Evolutionary conservation across 2,113 vertebrate species (phyloP), one percentile per base, ranked within the genome.

Genomic region (rabbit (Oryctolagus cuniculus)): DNA sequence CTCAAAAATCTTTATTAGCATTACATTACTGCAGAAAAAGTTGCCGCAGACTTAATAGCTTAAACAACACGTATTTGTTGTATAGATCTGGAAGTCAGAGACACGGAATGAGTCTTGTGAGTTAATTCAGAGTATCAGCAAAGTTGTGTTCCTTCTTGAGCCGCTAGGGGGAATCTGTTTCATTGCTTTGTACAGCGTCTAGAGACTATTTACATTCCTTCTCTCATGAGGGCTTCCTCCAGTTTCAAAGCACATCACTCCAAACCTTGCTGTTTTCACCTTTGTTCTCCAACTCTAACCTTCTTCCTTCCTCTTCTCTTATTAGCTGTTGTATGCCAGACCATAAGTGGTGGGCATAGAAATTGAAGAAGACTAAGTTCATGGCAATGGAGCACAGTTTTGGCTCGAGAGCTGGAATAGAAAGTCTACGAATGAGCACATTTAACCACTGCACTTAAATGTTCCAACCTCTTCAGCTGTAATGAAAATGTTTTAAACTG

Each of bases 401-500:
- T 66, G 11, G 1, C 69, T 85, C 15, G 21, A 55, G 25, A 93
- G 31, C 13, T 21, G 78, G 87, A 72, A 13, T 63, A 86, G 64
- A 80, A 85, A 38, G 10, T n/a, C 1, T 34, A 64, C 24, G 17
- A 13, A 11, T 51, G 2, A 95, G 19, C 19, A 64, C 1, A 74
- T 70, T 63, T 64, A 78, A 88, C 55, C 55, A 58, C 55, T 17
- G 17, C 55, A 58, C 55, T 58, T 15, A 19, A 19, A 44, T 44
- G 44, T 44, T 44, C 25, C 5, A 29, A 92, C 22, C 38, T 77
- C 66, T 44, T 31, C 13, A 90, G 34, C n/a, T 92, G 12, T 51
- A 72, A 72, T 58, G 6, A 94, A 79, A 4, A n/a, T 90, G 89
- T 78, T 86, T 92, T 90, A 92, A 92, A 77, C 12, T 73, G 24